Evolutionary conservation across 2,113 vertebrate species (phyloP).

Genomic region (Daphoenositta chrysoptera): DNA sequence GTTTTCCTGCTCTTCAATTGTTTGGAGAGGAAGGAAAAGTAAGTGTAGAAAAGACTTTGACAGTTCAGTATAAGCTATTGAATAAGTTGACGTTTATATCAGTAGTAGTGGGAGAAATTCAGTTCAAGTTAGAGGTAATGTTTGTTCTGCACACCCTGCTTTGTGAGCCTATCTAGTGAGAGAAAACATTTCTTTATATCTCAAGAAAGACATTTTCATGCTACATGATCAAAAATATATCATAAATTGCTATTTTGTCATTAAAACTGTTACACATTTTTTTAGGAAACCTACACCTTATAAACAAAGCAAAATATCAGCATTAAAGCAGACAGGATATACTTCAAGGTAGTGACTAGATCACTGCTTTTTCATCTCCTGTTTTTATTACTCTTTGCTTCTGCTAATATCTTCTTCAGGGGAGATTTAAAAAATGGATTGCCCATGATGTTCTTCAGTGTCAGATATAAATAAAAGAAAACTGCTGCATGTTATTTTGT

Average conservation of each 20-base stretch:
- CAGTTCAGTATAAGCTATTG: background rate
- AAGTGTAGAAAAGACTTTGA: background rate
- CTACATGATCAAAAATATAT: background rate
- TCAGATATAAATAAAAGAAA: conserved; percentile 42
- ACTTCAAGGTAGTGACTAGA: background rate
- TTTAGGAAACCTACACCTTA: background rate
- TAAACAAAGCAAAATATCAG: background rate
- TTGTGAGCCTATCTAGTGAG: background rate
- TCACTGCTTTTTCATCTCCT: background rate
- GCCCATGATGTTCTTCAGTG: conserved; percentile 3
- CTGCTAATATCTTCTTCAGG: background rate
- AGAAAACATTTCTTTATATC: background rate
- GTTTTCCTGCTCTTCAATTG: background rate
- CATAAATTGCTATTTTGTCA: conserved; percentile 12
- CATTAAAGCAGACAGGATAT: background rate
- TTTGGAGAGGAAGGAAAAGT: background rate
- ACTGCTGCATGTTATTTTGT: background rate
- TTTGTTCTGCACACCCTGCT: background rate
- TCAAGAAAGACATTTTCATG: background rate
- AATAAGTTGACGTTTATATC: background rate
- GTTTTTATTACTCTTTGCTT: conserved; percentile 36
- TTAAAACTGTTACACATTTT: background rate
- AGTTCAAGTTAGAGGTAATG: background rate
- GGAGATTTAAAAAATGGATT: conserved; percentile 32
- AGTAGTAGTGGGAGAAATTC: background rate